phyloP scores from a whole-genome alignment of 2,888 invertebrate genomes.

The Clistopyga incitator region DNA sequence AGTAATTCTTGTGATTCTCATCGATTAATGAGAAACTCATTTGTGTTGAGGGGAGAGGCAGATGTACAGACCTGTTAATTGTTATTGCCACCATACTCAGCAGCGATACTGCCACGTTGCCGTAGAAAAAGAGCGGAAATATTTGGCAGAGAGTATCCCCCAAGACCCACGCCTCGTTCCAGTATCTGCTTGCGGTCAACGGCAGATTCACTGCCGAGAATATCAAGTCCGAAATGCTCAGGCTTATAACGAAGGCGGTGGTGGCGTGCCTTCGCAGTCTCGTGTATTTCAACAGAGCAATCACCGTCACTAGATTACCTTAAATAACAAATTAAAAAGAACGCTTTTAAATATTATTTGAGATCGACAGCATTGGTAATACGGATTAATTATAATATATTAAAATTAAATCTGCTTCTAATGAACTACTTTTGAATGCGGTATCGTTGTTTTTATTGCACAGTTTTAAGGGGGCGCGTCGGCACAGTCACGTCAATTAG shows the following conservation, averaged over 20 bases:
- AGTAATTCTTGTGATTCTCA: conserved; percentile 27
- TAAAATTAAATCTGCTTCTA: background rate
- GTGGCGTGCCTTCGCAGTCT: conserved; percentile 93
- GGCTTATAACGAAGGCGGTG: conserved; percentile 94
- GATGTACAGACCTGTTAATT: conserved; percentile 89
- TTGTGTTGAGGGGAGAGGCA: background rate
- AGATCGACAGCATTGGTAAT: background rate
- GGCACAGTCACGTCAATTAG: too few relatives aligned
- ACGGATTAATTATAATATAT: background rate
- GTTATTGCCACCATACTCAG: conserved; percentile 96
- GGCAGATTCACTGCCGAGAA: conserved; percentile 95
- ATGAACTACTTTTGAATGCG: background rate
- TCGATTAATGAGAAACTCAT: conserved; percentile 32
- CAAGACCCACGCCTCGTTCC: conserved; percentile 92
- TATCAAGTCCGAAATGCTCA: conserved; percentile 93
- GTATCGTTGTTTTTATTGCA: too few relatives aligned
- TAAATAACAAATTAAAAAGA: conserved; percentile 71
- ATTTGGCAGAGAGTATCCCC: conserved; percentile 92
- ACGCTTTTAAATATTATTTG: background rate
- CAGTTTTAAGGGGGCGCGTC: too few relatives aligned
- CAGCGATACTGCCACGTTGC: conserved; percentile 94
- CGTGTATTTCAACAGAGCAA: conserved; percentile 91
- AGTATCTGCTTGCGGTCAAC: conserved; percentile 92
- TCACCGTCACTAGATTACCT: conserved; percentile 94
- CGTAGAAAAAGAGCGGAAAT: conserved; percentile 95